Evolutionary conservation across 2,888 invertebrate genomes (phyloP).

Genomic region (Lobophora halterata): DNA sequence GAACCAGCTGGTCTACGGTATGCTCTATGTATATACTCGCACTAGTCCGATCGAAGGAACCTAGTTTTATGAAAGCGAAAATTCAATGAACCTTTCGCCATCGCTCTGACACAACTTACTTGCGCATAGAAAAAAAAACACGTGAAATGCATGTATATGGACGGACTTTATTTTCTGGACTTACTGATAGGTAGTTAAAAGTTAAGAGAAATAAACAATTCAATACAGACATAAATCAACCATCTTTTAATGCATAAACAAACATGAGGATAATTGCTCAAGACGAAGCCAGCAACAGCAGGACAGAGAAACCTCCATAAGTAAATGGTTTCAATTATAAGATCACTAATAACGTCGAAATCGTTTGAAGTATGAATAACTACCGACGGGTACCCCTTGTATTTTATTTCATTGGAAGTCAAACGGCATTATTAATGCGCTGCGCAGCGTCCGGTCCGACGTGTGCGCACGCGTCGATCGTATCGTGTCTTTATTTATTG

Average conservation of each 20-base stretch:
- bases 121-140: no score
- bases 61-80: no score
- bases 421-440: slow-evolving; percentile 30
- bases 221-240: no score
- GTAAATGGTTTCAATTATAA: slow-evolving; percentile 10
- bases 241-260: no score
- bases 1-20: slow-evolving; percentile 59
- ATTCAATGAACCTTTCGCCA: no score
- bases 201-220: no score
- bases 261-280: no score
- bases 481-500: slow-evolving; percentile 54
- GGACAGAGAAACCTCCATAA: no score
- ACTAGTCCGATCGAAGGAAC: slow-evolving; percentile 1
- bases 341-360: slow-evolving; percentile 17
- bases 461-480: slow-evolving; percentile 48
- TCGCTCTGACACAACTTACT: slow-evolving; percentile 1
- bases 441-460: slow-evolving; percentile 31
- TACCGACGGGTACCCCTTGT: slow-evolving; percentile 12
- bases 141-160: no score
- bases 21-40: slow-evolving; percentile 14
- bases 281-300: no score
- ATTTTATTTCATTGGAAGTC: slow-evolving; percentile 26
- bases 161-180: no score
- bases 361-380: slow-evolving; percentile 2
- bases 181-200: no score